Base-by-base conservation (phyloP, 2,113 vertebrate genomes). In the Psettodes erumei region DNA sequence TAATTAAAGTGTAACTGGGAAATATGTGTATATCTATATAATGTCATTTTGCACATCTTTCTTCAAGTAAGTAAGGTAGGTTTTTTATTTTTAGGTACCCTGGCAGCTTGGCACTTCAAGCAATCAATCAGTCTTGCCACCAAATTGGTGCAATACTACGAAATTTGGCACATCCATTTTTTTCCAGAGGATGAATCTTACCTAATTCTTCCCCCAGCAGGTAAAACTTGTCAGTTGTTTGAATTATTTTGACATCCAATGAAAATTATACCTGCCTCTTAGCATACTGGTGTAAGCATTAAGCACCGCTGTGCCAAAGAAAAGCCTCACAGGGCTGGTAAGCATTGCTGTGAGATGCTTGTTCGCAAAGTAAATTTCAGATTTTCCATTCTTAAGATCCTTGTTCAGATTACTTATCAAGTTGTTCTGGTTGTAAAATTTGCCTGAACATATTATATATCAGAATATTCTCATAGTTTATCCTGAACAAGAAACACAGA, bases 61-160 rank as follows among this genome's bases (percentile, higher is more conserved):
- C 43, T 71, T 51, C 10, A 40, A 48, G 23, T 35, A 4, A 21
- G 19, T 18, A 18, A 19, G 42, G 5, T 32, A 27, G 5, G 37
- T 37, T 42, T 40, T 48, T 50, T 30, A 38, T 71, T 60, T 71
- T 50, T n/a, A 60, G 55, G 16, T 8, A n/a, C 32, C 9, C 28
- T n/a, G 6, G 54, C n/a, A 50, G 33, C 3, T 0, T 51, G 43
- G 30, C 28, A n/a, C 8, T 45, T 9, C 6, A 8, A 45, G 45
- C 19, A 11, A 3, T 47, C n/a, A n/a, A 10, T 43, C 18, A 19
- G 6, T 19, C 45, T 47, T 2, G 55, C 12, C 51, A 56, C 51
- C 37, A 55, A 37, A 23, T 32, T 38, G 27, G 8, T 47, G n/a
- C n/a, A n/a, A n/a, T n/a, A n/a, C n/a, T n/a, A n/a, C n/a, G n/a